phyloP scores from a whole-genome alignment of 2,888 invertebrate genomes.

The Coelogynopora nodosa region DNA sequence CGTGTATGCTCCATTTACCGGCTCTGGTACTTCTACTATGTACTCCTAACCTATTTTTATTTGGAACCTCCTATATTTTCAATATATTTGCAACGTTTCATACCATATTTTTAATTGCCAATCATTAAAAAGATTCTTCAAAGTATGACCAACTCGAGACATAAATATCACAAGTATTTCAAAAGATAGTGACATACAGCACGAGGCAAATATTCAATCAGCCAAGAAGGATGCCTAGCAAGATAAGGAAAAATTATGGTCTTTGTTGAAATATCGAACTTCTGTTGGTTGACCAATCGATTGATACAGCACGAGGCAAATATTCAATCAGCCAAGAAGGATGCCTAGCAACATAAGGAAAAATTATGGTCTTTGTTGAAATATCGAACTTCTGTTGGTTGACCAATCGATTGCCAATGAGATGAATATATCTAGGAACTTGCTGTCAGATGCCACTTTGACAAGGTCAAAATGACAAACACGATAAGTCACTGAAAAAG shows the following conservation, averaged over 20 bases:
- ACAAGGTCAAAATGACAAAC: not conserved
- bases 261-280: not conserved
- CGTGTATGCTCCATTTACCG: too few species aligned
- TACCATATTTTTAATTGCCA: too few species aligned
- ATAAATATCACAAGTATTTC: not conserved
- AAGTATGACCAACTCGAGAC: not conserved
- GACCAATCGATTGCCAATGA: not conserved
- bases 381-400: not conserved
- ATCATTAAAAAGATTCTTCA: not conserved
- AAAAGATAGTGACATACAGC: not conserved
- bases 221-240: not conserved
- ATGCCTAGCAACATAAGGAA: too few species aligned
- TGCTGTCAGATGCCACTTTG: too few species aligned
- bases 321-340: not conserved
- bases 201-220: not conserved
- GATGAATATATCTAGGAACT: too few species aligned
- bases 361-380: too few species aligned
- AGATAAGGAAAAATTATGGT: too few species aligned
- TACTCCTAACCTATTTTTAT: too few species aligned
- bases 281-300: not conserved
- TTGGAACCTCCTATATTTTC: too few species aligned
- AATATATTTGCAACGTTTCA: too few species aligned
- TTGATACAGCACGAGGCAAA: not conserved
- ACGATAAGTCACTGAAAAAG: not conserved
- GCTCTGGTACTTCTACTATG: too few species aligned